These are phyloP conservation scores for Himantopus leucocephalus DNA, from an alignment of 2,113 vertebrate species.

Conservation along the genomic window DNA sequence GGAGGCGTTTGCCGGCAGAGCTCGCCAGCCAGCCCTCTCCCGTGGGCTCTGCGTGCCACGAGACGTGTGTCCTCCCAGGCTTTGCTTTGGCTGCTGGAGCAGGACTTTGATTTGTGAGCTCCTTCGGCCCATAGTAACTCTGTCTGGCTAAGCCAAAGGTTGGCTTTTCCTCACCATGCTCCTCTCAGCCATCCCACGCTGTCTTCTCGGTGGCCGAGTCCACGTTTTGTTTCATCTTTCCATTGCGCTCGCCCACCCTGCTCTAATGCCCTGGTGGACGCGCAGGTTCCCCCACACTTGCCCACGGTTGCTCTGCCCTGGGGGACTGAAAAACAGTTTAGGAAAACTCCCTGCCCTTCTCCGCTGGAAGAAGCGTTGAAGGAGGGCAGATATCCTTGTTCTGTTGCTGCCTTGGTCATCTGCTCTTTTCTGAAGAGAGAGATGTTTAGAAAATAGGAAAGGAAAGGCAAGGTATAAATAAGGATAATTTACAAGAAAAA, in stretches of 20 bases:
- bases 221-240: not conserved
- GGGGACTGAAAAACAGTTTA: not conserved
- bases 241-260: not conserved
- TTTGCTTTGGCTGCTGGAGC: not conserved
- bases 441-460: not conserved
- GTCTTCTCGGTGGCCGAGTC: not conserved
- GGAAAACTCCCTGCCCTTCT: not conserved
- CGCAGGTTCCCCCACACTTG: not conserved
- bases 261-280: not conserved
- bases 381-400: not conserved
- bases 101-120: not conserved
- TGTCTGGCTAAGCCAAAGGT: not conserved
- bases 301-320: not conserved
- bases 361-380: not conserved
- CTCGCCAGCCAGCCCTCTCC: not conserved
- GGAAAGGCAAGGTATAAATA: not conserved
- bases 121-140: not conserved
- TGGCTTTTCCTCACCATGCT: not conserved
- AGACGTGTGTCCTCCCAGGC: not conserved
- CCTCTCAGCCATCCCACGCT: not conserved
- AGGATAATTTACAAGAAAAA: not conserved
- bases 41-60: not conserved
- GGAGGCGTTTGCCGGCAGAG: not conserved
- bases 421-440: not conserved
- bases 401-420: not conserved